Evolutionary conservation across 2,888 invertebrate genomes (phyloP), one percentile per base, ranked within the genome.

Genomic region (Coenonympha glycerion): DNA sequence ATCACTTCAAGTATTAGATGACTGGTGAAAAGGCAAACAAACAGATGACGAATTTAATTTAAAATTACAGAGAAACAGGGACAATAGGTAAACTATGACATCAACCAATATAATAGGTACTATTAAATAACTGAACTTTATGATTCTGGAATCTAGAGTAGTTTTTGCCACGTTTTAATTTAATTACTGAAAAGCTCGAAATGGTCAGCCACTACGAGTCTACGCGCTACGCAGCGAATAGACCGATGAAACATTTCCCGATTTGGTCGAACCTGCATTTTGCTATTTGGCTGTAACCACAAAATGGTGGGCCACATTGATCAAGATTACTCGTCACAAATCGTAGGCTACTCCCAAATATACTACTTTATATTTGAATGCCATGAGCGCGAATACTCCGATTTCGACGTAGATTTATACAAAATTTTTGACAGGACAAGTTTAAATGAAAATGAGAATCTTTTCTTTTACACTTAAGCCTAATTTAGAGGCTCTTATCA

Each of bases 281-380:
- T 50, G 41, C 47, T 53, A 47, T 55, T 55, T 50, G 49, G 45
- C 42, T 28, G 44, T 18, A 45, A 50, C 55, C 55, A 37, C 53
- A 55, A 55, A 55, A 55, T 50, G 49, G 53, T 47, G 31, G 53
- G 47, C 52, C 47, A 44, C 50, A 47, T 55, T 52, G 49, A 55
- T 54, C 53, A 55, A 55, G 53, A 55, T 50, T 53, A 55, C 55
- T 53, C 53, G 47, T 24, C 33, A 45, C n/a, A 13, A 4, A 22
- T 13, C 2, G 13, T 13, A 30, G 13, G 30, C 21, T 28, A 26
- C 15, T 21, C 21, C 40, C 24, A 52, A 50, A 41, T 40, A 48
- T 51, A 48, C 24, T 34, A 40, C 51, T 30, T 45, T 15, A 47
- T 30, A 22, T 26, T 16, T n/a, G 6, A 26, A 31, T 6, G 11